Evolutionary conservation across 2,888 invertebrate species (phyloP).

Genomic region (Hirtodrosophila duncani): DNA sequence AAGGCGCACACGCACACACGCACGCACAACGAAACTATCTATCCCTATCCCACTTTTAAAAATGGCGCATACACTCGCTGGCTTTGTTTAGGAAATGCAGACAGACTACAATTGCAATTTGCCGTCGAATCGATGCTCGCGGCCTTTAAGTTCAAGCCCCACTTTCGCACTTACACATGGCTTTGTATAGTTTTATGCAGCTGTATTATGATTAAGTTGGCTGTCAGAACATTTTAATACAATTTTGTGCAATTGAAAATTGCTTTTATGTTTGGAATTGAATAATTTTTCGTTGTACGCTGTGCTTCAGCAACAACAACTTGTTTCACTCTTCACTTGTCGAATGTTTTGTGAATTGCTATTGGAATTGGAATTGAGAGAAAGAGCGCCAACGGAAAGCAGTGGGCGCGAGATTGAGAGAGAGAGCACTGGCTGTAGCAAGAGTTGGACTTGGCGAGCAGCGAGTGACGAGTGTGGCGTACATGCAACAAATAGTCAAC

Average conservation of each 20-base stretch:
- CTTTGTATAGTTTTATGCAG: too few species aligned
- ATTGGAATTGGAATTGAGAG: slow-evolving; percentile 44
- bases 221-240: too few species aligned
- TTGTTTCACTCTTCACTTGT: slow-evolving; percentile 72
- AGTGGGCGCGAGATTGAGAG: neutral
- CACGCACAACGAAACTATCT: slow-evolving; percentile 54
- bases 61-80: slow-evolving; percentile 70
- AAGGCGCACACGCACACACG: slow-evolving; percentile 66
- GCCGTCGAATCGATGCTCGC: neutral
- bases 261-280: slow-evolving; percentile 17
- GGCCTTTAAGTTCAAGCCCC: neutral
- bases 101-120: slow-evolving; percentile 31
- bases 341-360: slow-evolving; percentile 69
- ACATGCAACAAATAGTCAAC: slow-evolving; percentile 72
- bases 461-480: slow-evolving; percentile 36
- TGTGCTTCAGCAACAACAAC: slow-evolving; percentile 69
- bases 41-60: slow-evolving; percentile 71
- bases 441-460: slow-evolving; percentile 9
- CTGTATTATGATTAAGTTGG: too few species aligned
- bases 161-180: neutral
- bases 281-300: slow-evolving; percentile 50
- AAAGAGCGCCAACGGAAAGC: slow-evolving; percentile 1
- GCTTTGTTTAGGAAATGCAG: slow-evolving; percentile 71
- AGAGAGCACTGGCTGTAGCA: too few species aligned
- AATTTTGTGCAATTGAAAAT: slow-evolving; percentile 26